Conservation (phyloP, 2,113 vertebrate genomes). For the Epinephelus lanceolatus region DNA sequence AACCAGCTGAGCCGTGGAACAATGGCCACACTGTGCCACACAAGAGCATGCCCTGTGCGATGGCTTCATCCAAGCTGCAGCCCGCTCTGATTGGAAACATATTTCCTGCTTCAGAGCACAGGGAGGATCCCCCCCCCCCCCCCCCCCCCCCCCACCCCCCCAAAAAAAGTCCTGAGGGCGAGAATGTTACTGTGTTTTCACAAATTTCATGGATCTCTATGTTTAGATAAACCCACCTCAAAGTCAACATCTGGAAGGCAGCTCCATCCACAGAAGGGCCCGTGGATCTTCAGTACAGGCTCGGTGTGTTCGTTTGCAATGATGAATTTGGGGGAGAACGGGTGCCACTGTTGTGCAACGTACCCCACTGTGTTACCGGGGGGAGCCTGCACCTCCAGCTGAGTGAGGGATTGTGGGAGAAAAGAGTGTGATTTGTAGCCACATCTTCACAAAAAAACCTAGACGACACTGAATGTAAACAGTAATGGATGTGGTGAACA, state of each 20-base stretch:
- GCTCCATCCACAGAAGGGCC: conserved; percentile 90
- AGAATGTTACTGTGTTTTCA: conserved; percentile 44
- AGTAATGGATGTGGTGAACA: background rate
- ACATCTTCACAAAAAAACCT: conserved; percentile 1
- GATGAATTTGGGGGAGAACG: conserved; percentile 90
- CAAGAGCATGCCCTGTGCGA: conserved; percentile 46
- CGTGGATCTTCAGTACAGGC: conserved; percentile 90
- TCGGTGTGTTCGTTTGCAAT: conserved; percentile 87
- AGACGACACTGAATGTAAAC: background rate
- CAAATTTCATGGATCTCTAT: conserved; percentile 41
- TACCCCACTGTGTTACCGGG: conserved; percentile 92
- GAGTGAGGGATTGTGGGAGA: conserved; percentile 22
- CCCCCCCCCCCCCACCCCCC: background rate
- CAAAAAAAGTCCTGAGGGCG: conserved; percentile 20
- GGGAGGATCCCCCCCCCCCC: conserved; percentile 22
- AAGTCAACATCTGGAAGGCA: conserved; percentile 92
- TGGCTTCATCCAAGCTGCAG: conserved; percentile 34
- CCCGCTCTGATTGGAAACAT: conserved; percentile 58
- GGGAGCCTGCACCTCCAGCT: conserved; percentile 94
- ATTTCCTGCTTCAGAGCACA: conserved; percentile 40
- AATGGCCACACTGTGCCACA: conserved; percentile 67
- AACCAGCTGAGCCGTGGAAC: conserved; percentile 68
- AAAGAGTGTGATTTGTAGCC: conserved; percentile 32
- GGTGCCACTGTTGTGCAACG: conserved; percentile 91
- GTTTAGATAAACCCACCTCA: conserved; percentile 85